Percentiles rank a stretch among this genome's conserved stretches.
These are phyloP conservation scores for Helicorthomorpha holstii DNA, from an alignment of 1,140 invertebrate species.

Conservation along the genomic window DNA sequence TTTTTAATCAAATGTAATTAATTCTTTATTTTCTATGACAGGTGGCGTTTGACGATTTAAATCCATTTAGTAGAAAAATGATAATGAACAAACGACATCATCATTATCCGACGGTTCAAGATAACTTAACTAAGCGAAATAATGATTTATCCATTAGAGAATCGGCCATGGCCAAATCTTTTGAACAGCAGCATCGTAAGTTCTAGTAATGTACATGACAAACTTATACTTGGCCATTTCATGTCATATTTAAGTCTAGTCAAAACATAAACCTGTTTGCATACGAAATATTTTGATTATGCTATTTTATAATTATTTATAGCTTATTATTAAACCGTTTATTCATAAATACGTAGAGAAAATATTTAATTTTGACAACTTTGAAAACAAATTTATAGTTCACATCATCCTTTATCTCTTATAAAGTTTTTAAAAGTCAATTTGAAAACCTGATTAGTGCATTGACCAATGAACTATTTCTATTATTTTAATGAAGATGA, in stretches of 20 bases:
- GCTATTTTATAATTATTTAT: no score
- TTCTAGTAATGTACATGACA: constrained; percentile 19
- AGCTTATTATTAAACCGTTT: no score
- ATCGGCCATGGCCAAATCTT: constrained; percentile 6
- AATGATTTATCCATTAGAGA: not conserved
- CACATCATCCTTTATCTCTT: no score
- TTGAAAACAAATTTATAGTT: no score
- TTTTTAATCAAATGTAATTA: no score
- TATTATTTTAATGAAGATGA: no score
- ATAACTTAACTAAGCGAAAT: constrained; percentile 17
- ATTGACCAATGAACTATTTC: no score
- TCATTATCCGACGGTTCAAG: constrained; percentile 26
- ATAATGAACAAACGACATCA: constrained; percentile 24
- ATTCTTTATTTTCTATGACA: constrained; percentile 17
- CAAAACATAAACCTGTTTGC: constrained; percentile 10
- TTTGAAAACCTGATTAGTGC: no score
- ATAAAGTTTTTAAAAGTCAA: no score
- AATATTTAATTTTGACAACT: no score
- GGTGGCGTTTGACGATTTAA: constrained; percentile 32
- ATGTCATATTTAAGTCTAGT: constrained; percentile 5
- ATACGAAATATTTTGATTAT: no score
- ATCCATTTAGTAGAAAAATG: constrained; percentile 30
- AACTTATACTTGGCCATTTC: constrained; percentile 13
- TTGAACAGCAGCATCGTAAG: constrained; percentile 18
- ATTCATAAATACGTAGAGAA: no score